A percentile compares a stretch with the other conserved stretches of the same genome.
Conservation (phyloP, 2,888 invertebrate species). For the Drosophila histrio region DNA sequence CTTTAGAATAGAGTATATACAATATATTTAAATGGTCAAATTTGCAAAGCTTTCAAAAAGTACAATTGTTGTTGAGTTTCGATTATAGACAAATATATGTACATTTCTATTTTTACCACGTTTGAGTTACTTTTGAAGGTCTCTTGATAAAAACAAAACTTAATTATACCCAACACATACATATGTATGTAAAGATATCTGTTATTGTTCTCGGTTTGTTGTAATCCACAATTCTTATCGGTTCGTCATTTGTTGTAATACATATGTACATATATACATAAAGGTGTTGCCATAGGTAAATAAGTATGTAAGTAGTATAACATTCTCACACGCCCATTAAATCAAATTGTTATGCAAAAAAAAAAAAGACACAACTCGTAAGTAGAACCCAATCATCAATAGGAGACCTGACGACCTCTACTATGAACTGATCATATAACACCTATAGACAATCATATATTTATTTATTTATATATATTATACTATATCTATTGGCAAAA, state of each 20-base stretch:
- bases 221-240: constrained; percentile 47
- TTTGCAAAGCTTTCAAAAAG: not conserved
- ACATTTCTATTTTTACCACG: too few species aligned
- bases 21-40: not conserved
- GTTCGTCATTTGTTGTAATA: constrained; percentile 21
- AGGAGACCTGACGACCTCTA: constrained; percentile 15
- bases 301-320: too few species aligned
- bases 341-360: constrained; percentile 22
- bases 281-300: constrained; percentile 23
- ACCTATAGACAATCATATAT: not conserved
- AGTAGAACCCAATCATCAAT: constrained; percentile 3
- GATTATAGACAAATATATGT: not conserved
- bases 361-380: not conserved
- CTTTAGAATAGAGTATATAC: not conserved
- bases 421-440: constrained; percentile 23
- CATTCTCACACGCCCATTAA: constrained; percentile 8
- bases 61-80: not conserved
- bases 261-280: not conserved
- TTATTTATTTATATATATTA: not conserved
- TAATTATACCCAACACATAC: not conserved
- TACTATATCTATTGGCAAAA: too few species aligned
- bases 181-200: constrained; percentile 4
- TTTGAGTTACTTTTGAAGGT: constrained; percentile 6
- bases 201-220: constrained; percentile 10
- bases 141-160: constrained; percentile 3